phyloP scores from a whole-genome alignment of 2,888 invertebrate genomes.

The Stenotaenia linearis region DNA sequence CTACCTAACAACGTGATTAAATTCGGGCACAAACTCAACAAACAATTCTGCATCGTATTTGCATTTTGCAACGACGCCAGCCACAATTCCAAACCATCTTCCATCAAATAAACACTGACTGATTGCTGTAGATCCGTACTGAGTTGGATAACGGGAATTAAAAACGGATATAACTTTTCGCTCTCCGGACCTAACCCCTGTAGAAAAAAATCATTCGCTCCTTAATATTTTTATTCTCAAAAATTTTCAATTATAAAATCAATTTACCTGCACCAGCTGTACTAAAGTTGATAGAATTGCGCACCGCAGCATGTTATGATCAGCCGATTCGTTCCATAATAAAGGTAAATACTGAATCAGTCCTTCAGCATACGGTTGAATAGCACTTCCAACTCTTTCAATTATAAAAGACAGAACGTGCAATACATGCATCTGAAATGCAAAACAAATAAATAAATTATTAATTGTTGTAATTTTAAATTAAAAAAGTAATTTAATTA shows the following conservation, averaged over 20 bases:
- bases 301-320: slow-evolving; percentile 83
- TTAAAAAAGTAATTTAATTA: slow-evolving; percentile 33
- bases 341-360: slow-evolving; percentile 77
- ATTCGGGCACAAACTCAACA: slow-evolving; percentile 68
- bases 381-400: slow-evolving; percentile 72
- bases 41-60: slow-evolving; percentile 50
- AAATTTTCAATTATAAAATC: background rate
- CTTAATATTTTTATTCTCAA: too few relatives aligned
- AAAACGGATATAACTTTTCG: slow-evolving; percentile 52
- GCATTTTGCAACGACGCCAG: slow-evolving; percentile 72
- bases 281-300: slow-evolving; percentile 82
- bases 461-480: background rate
- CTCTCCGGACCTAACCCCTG: slow-evolving; percentile 54
- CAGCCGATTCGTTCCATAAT: slow-evolving; percentile 80
- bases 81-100: slow-evolving; percentile 90
- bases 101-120: slow-evolving; percentile 81
- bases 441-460: too few relatives aligned
- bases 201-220: too few relatives aligned
- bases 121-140: slow-evolving; percentile 71
- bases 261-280: slow-evolving; percentile 67
- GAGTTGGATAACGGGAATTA: slow-evolving; percentile 60
- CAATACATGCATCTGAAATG: slow-evolving; percentile 49
- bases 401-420: slow-evolving; percentile 83
- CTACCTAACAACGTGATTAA: slow-evolving; percentile 66
- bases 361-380: slow-evolving; percentile 61